phyloP scores from a whole-genome alignment of 2,113 vertebrate species.

The Lonchura striata region DNA sequence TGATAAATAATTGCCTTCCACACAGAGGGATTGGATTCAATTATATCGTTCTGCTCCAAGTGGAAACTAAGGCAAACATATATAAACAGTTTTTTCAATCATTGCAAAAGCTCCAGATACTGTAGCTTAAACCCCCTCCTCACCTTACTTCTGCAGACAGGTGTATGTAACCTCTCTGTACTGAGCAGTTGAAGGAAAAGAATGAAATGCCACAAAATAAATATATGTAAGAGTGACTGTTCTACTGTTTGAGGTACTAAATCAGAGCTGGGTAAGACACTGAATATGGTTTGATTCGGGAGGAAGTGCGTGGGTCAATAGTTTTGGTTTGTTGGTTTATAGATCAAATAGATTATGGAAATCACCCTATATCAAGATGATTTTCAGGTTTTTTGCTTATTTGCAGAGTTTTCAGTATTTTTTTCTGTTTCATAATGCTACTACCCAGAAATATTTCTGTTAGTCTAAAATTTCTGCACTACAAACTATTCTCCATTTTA shows the following conservation, averaged over 20 bases:
- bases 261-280: background rate
- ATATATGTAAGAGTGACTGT: background rate
- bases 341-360: background rate
- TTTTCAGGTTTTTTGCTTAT: background rate
- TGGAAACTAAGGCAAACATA: conserved; percentile 24
- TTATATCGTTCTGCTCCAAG: background rate
- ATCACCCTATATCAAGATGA: background rate
- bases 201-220: background rate
- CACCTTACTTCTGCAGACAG: background rate
- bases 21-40: background rate
- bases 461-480: background rate
- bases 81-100: background rate
- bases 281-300: background rate
- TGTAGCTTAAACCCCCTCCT: background rate
- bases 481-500: background rate
- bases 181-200: background rate
- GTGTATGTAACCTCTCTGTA: background rate
- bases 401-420: background rate
- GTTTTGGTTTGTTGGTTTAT: background rate
- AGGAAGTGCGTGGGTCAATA: background rate
- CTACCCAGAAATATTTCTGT: background rate
- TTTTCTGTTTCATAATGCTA: background rate
- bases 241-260: background rate
- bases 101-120: background rate
- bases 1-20: conserved; percentile 37